Evolutionary conservation across 2,113 vertebrate genomes (phyloP).

Genomic region (Sylvilagus bachmani): DNA sequence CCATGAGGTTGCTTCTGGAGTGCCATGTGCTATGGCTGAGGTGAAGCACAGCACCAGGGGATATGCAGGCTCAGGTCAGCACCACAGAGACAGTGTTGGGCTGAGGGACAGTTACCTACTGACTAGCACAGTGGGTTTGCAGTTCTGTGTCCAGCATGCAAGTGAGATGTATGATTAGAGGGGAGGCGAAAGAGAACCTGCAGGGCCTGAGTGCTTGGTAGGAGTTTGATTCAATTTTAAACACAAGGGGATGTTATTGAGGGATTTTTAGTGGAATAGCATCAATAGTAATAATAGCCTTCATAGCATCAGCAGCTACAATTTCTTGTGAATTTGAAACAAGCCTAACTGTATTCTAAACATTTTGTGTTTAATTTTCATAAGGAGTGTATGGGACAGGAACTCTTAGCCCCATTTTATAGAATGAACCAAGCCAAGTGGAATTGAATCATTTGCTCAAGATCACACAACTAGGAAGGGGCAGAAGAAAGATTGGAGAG

Average conservation of each 20-base stretch:
- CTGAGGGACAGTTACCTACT: accelerated
- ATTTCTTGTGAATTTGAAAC: neutral
- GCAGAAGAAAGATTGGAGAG: neutral
- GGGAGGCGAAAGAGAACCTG: neutral
- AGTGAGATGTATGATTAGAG: neutral
- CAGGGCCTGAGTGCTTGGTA: neutral
- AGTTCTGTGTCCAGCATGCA: accelerated
- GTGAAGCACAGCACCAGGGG: neutral
- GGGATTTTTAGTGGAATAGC: neutral
- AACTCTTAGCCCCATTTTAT: neutral
- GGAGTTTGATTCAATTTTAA: neutral
- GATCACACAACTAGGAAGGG: neutral
- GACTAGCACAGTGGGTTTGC: too few species aligned
- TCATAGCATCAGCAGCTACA: too few species aligned
- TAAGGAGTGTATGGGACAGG: neutral
- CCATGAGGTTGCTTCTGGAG: neutral
- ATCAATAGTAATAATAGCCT: accelerated
- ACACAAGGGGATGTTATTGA: neutral
- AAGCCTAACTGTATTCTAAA: neutral
- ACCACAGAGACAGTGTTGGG: accelerated
- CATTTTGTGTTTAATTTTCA: neutral
- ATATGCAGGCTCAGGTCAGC: neutral
- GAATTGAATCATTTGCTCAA: neutral
- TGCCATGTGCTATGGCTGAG: neutral
- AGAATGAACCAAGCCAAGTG: neutral